phyloP scores from a whole-genome alignment of 2,113 vertebrate genomes.

The Apteryx mantelli region DNA sequence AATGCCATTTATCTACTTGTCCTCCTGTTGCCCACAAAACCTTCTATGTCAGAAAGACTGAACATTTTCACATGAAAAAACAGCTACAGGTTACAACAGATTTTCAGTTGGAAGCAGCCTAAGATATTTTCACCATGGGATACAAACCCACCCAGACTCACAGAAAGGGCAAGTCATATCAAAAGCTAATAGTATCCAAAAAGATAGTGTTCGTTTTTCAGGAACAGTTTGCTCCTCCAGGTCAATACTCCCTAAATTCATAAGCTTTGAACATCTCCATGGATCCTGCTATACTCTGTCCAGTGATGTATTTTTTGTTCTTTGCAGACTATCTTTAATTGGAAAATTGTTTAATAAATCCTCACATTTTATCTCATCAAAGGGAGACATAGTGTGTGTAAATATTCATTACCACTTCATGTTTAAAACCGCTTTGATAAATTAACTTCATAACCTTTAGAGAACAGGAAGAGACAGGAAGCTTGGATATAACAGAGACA shows the following conservation, averaged over 20 bases:
- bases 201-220: not conserved
- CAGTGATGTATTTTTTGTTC: constrained; percentile 32
- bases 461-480: constrained; percentile 65
- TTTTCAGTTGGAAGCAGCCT: not conserved
- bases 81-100: not conserved
- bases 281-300: not conserved
- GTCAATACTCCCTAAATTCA: not conserved
- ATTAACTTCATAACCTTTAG: constrained; percentile 74
- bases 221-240: not conserved
- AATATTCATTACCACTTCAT: constrained; percentile 59
- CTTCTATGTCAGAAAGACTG: not conserved
- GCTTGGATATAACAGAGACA: constrained; percentile 37
- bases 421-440: constrained; percentile 64
- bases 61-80: not conserved
- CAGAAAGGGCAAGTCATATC: not conserved
- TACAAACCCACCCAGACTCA: not conserved
- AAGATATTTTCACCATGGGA: not conserved
- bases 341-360: constrained; percentile 64
- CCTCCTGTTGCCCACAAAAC: not conserved
- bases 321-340: constrained; percentile 49
- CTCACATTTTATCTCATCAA: constrained; percentile 71
- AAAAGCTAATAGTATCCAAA: not conserved
- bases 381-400: constrained; percentile 23
- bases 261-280: constrained; percentile 9
- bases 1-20: not conserved